A percentile compares a stretch with the other conserved stretches of the same genome.
Evolutionary conservation across 2,797 vertebrate genomes (phyloP).

Genomic region (Coccyzus lansbergi): DNA sequence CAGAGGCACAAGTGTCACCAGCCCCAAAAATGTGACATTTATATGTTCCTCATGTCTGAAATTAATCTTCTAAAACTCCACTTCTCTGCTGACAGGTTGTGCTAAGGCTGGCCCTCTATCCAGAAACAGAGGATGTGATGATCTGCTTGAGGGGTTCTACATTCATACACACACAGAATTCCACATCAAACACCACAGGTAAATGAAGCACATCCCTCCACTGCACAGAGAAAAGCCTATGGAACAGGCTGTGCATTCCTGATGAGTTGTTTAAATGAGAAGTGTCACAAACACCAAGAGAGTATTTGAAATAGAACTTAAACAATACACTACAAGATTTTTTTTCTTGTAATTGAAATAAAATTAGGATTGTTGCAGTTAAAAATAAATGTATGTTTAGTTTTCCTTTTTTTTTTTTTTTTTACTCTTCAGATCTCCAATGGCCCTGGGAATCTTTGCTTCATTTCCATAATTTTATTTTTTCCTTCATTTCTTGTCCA

Average conservation of each 20-base stretch:
- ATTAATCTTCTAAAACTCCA: neutral
- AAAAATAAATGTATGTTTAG: neutral
- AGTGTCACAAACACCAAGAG: conserved; percentile 3
- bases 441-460: neutral
- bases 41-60: neutral
- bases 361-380: neutral
- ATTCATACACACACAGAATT: neutral
- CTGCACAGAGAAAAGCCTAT: conserved; percentile 10
- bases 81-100: neutral
- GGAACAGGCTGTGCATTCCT: conserved; percentile 12
- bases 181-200: neutral
- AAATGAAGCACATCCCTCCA: neutral
- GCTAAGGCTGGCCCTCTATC: neutral
- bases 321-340: neutral
- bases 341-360: neutral
- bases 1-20: accelerated
- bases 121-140: neutral
- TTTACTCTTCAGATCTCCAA: neutral
- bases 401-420: neutral
- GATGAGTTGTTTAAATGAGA: conserved; percentile 12
- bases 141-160: neutral
- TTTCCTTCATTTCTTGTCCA: conserved; percentile 9
- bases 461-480: neutral
- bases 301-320: conserved; percentile 10
- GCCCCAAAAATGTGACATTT: accelerated